Conservation (phyloP, 2,113 vertebrate species). For the Sylvilagus bachmani region DNA sequence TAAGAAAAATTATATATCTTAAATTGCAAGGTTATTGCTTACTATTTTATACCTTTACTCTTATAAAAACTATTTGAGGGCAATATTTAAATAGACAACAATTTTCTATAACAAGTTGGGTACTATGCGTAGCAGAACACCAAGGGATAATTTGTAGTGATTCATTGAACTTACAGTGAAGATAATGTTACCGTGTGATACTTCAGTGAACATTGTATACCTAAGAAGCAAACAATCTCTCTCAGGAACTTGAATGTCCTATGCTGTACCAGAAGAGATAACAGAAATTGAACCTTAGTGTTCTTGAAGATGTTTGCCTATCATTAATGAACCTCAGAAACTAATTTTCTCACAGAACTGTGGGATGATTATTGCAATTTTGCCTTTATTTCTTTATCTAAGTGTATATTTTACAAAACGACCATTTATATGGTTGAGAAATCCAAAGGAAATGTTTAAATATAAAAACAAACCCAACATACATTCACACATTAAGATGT, state of each 20-base stretch:
- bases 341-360: not conserved
- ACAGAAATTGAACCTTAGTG: constrained; percentile 7
- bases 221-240: constrained; percentile 34
- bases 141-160: not conserved
- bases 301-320: constrained; percentile 9
- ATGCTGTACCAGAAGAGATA: not conserved
- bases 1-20: not conserved
- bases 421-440: not conserved
- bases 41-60: not conserved
- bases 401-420: not conserved
- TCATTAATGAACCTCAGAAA: not conserved
- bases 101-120: not conserved
- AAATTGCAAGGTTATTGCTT: not conserved
- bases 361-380: not conserved
- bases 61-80: not conserved
- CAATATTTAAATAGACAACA: not conserved
- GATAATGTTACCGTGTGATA: constrained; percentile 23
- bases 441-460: not conserved
- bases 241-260: not conserved
- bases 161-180: constrained; percentile 50
- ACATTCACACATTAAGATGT: not conserved
- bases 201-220: not conserved
- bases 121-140: not conserved
- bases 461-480: not conserved
- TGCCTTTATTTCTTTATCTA: constrained; percentile 27